Conservation (phyloP, 2,888 invertebrate species). For the Pristionchus maxplancki region DNA sequence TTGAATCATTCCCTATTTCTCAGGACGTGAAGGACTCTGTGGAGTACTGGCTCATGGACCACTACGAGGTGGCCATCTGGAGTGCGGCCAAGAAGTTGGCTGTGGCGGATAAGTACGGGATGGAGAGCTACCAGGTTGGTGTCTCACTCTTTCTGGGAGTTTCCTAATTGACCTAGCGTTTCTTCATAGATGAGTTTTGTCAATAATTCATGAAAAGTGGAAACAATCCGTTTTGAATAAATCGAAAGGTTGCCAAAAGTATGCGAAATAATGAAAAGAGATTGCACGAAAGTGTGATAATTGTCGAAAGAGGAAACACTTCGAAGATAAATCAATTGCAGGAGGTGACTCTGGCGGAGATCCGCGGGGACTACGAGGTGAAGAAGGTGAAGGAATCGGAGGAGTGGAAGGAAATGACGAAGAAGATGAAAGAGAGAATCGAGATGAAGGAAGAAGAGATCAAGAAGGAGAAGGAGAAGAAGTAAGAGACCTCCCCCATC, state of each 20-base stretch:
- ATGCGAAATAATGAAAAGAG: no score
- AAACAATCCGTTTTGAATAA: no score
- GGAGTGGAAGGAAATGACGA: background rate
- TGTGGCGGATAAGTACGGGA: background rate
- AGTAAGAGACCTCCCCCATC: background rate
- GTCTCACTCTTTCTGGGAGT: background rate
- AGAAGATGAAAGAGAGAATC: background rate
- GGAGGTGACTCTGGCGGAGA: background rate
- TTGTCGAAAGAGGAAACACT: no score
- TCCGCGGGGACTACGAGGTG: background rate
- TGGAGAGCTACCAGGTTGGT: conserved; percentile 3
- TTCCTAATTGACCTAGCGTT: no score
- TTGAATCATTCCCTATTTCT: no score
- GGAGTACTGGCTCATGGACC: conserved; percentile 10
- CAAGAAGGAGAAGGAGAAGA: conserved; percentile 14
- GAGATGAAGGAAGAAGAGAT: background rate
- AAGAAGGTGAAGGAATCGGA: background rate
- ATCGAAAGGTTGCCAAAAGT: no score
- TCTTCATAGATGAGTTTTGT: no score
- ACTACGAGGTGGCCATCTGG: background rate
- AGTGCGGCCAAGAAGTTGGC: background rate
- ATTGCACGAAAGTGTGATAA: no score
- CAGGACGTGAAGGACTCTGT: background rate
- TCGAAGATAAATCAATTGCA: no score
- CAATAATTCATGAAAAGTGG: background rate